Base-by-base conservation (phyloP, 2,113 vertebrate genomes). In the Atherinomorus stipes region DNA sequence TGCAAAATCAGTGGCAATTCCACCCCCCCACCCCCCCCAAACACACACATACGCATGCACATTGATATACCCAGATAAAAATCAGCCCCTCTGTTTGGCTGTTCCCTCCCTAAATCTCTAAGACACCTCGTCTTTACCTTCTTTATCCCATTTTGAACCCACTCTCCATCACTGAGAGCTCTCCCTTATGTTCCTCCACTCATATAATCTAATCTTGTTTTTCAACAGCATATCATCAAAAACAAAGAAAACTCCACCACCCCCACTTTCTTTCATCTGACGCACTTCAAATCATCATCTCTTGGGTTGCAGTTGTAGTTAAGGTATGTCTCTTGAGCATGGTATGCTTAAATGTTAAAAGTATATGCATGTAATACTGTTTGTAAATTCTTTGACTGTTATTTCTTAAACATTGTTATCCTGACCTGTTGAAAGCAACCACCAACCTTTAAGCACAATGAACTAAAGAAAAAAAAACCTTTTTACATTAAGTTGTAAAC, bases 1-100 rank as follows among this genome's bases (percentile, higher is more conserved):
- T 95, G 94, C 94, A 94, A 95, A 94, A 94, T 92, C 85, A 92
- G 91, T 90, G 89, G 92, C 93, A 93, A 94, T 95, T 94, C 92
- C 79, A 82, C 71, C 73, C 85, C 76, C 44, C 31, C 40, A 5
- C 40, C 64, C 54, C 40, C 64, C 26, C 45, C 50, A 49, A 72
- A 47, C 31, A 60, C 42, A 40, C 9, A 25, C 38, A 51, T 18
- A 47, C 44, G 31, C 44, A 67, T 50, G 63, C 52, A 45, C 42
- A 21, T 23, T 6, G 34, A 47, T 28, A 53, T 50, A 73, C 38
- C 21, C 11, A 68, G 66, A 76, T 66, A 61, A 68, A 74, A 74
- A 75, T 76, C 34, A 52, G 11, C 52, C 61, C 69, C 15, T 61
- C 70, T 50, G 49, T 61, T 62, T 23, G 47, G 25, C 71, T 64